Evolutionary conservation across 1,140 invertebrate species (phyloP).

Genomic region (Pentalonia nigronervosa): DNA sequence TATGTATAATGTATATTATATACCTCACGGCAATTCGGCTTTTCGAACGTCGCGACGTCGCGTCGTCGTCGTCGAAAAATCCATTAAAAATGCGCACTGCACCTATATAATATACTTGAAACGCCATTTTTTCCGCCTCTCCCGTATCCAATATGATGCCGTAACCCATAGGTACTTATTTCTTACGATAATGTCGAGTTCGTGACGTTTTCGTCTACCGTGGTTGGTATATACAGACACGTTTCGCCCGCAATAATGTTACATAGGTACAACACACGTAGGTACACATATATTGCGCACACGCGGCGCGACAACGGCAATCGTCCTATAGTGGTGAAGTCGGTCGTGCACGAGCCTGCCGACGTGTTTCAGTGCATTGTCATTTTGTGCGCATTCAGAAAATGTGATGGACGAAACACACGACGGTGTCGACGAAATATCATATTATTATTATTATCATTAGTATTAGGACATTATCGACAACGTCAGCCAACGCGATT

Average conservation of each 20-base stretch:
- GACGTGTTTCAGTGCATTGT: too few relatives aligned
- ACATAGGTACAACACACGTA: background rate
- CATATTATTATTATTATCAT: background rate
- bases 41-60: background rate
- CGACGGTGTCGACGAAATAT: background rate
- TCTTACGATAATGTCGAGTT: conserved; percentile 28
- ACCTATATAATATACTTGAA: background rate
- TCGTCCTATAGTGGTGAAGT: too few relatives aligned
- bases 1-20: background rate
- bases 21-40: conserved; percentile 39
- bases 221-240: background rate
- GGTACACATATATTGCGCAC: too few relatives aligned
- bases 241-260: background rate
- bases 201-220: conserved; percentile 19
- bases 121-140: background rate
- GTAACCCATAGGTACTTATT: background rate
- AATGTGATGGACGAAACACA: background rate
- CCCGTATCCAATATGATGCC: background rate
- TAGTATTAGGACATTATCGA: background rate
- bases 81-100: conserved; percentile 7
- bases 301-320: too few relatives aligned
- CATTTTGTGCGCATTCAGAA: too few relatives aligned
- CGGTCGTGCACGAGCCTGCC: too few relatives aligned
- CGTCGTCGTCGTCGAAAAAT: conserved; percentile 19
- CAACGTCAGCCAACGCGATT: background rate